Base-by-base conservation (phyloP, 2,797 vertebrate species). In the Neostethus bicornis region DNA sequence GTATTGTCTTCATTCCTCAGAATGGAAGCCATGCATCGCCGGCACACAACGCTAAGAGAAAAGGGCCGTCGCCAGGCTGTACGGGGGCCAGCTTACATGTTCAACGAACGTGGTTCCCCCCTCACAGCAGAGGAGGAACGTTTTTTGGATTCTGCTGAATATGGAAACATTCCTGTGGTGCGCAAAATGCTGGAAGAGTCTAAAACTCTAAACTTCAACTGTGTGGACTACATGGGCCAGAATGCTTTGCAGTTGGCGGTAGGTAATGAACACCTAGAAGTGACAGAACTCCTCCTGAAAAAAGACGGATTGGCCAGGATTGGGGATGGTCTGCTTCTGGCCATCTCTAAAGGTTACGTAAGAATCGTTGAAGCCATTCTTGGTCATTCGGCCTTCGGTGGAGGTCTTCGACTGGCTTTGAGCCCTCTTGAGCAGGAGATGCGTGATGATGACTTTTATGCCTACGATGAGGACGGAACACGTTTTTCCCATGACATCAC, bases 141-240 rank as follows among this genome's bases (percentile, higher is more conserved):
- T 7, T 98, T 98, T 51, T 78, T 98, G 1, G 96, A 98, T 24
- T 94, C 96, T 0, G 96, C 96, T 0, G 96, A 98, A 54, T 98
- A 98, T 52, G 96, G 96, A 69, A 98, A 98, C 87, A 98, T 98
- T 48, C 96, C 96, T 0, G 96, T 98, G 3, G 96, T 98, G 25
- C 93, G 96, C 34, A 97, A 98, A 82, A 98, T 98, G 96, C 84
- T 98, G 75, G 96, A 98, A 57, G 96, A 98, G 57, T 97, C 96
- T 83, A 94, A 96, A 88, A 98, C 96, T 0, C 92, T 98, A 45
- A 98, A 98, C 85, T 95, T 94, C 66, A 98, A 98, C 51, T 96
- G 94, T 0, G 96, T 98, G 3, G 96, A 98, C 89, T 98, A 98
- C 80, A 98, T 98, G 96, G 96, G 96, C 54, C 96, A 98, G 79